These are phyloP conservation scores for Cheilinus undulatus DNA, from an alignment of 2,113 vertebrate genomes.

Conservation along the genomic window DNA sequence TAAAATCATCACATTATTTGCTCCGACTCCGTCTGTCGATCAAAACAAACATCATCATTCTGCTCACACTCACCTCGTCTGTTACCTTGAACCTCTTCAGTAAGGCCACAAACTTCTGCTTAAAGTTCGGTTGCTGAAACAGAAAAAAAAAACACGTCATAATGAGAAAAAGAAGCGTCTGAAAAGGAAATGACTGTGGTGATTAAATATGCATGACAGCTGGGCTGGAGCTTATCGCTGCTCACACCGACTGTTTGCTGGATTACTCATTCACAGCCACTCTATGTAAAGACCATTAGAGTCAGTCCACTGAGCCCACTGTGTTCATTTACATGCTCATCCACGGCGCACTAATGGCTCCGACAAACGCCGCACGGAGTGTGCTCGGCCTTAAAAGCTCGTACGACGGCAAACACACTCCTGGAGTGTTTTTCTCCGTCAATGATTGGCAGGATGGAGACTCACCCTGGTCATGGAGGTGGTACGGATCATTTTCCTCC, in stretches of 20 bases:
- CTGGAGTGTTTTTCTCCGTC: slow-evolving; percentile 47
- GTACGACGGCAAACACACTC: slow-evolving; percentile 39
- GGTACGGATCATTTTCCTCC: slow-evolving; percentile 84
- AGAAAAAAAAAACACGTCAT: slow-evolving; percentile 12
- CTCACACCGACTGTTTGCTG: slow-evolving; percentile 51
- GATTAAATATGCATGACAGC: slow-evolving; percentile 53
- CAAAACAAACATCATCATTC: slow-evolving; percentile 21
- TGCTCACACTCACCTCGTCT: slow-evolving; percentile 81
- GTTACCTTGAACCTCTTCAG: slow-evolving; percentile 88
- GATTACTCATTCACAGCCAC: slow-evolving; percentile 72
- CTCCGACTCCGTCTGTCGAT: slow-evolving; percentile 24
- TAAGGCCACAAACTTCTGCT: slow-evolving; percentile 87
- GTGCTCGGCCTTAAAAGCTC: slow-evolving; percentile 62
- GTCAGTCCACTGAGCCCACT: slow-evolving; percentile 61
- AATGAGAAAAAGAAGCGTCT: background rate
- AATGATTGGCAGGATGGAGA: slow-evolving; percentile 57
- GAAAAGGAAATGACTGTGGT: slow-evolving; percentile 5
- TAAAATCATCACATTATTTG: slow-evolving; percentile 8
- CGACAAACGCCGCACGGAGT: slow-evolving; percentile 60
- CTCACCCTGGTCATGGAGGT: slow-evolving; percentile 86
- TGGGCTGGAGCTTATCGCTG: slow-evolving; percentile 41
- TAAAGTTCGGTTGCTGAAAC: slow-evolving; percentile 86
- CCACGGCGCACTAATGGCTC: slow-evolving; percentile 69
- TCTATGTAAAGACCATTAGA: slow-evolving; percentile 70
- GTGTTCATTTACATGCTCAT: slow-evolving; percentile 67